These are phyloP conservation scores for Chrysogorgia sp. DNA, from an alignment of 92 coral and sea anemone genomes.

Conservation along the genomic window DNA sequence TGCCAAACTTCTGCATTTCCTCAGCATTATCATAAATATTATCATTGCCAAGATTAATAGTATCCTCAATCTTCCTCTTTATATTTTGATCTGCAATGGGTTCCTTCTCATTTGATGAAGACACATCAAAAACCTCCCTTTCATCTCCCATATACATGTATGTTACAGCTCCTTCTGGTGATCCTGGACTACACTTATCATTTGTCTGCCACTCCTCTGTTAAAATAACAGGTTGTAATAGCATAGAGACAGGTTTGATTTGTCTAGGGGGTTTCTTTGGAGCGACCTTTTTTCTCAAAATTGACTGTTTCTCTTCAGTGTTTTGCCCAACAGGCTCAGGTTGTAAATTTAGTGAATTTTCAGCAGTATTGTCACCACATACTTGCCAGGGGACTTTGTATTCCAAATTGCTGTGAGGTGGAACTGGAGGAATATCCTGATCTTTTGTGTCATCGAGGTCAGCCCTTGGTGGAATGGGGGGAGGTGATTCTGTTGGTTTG, in stretches of 20 bases:
- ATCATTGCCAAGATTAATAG: not conserved
- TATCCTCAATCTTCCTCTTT: not conserved
- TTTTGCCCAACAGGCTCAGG: not conserved
- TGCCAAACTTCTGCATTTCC: not conserved
- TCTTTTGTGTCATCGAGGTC: conserved; percentile 64
- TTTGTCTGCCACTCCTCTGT: not conserved
- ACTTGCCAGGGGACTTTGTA: not conserved
- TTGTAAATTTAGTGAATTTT: not conserved
- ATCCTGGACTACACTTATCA: conserved; percentile 22
- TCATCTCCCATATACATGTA: not conserved
- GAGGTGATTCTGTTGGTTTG: conserved; percentile 45
- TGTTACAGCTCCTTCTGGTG: conserved; percentile 2
- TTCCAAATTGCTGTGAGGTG: not conserved
- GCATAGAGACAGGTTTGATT: conserved; percentile 22
- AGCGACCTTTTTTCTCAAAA: conserved; percentile 5
- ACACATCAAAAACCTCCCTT: not conserved
- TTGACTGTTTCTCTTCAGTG: conserved; percentile 1
- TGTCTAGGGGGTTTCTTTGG: conserved; percentile 58
- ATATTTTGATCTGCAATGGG: conserved; percentile 2
- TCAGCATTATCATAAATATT: conserved; percentile 35
- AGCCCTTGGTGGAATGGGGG: conserved; percentile 90
- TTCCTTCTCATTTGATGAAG: not conserved
- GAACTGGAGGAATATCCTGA: not conserved
- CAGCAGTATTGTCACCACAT: not conserved
- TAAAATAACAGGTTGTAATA: not conserved